Conservation (phyloP, 2,888 invertebrate species). For the Rhodophaea formosa region DNA sequence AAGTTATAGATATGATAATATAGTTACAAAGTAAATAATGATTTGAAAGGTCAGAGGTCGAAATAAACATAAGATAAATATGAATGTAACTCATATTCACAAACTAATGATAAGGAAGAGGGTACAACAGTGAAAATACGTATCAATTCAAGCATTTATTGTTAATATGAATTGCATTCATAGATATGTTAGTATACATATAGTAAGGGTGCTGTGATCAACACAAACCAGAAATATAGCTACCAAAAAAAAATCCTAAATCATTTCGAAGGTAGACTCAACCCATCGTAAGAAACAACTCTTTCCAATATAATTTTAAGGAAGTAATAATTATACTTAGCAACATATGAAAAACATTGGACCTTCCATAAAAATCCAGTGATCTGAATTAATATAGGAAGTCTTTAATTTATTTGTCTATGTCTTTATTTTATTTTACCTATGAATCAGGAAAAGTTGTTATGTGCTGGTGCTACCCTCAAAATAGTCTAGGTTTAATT, state of each 20-base stretch:
- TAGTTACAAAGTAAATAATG: conserved; percentile 18
- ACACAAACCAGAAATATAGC: background rate
- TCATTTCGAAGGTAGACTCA: too few relatives aligned
- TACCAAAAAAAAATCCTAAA: background rate
- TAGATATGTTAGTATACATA: conserved; percentile 31
- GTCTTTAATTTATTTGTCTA: too few relatives aligned
- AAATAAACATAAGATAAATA: conserved; percentile 34
- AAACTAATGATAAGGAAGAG: conserved; percentile 41
- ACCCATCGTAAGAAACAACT: too few relatives aligned
- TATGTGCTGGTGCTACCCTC: too few relatives aligned
- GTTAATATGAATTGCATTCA: conserved; percentile 79
- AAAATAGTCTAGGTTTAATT: too few relatives aligned
- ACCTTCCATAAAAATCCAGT: too few relatives aligned
- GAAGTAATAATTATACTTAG: too few relatives aligned
- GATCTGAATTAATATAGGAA: too few relatives aligned
- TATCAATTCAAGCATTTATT: conserved; percentile 67
- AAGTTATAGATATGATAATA: background rate
- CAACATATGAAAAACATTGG: too few relatives aligned
- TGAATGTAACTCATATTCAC: conserved; percentile 77
- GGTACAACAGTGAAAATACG: conserved; percentile 54
- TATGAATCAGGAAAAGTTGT: too few relatives aligned
- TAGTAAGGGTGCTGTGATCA: conserved; percentile 11
- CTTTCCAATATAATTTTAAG: too few relatives aligned
- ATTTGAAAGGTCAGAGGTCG: conserved; percentile 1
- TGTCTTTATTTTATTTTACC: too few relatives aligned